These are phyloP conservation scores for Drepana arcuata DNA, from an alignment of 1,140 invertebrate species.

Conservation along the genomic window DNA sequence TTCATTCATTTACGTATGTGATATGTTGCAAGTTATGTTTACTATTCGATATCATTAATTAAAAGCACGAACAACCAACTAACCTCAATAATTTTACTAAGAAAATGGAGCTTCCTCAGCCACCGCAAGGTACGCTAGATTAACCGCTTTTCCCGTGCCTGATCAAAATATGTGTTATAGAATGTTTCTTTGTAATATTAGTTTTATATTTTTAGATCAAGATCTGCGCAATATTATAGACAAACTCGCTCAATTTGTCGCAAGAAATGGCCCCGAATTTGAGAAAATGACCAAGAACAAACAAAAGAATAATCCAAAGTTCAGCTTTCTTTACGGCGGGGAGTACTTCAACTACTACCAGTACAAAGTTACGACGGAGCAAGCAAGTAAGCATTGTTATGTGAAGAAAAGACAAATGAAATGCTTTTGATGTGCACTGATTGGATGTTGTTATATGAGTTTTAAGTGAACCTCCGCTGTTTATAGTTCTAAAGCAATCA, in stretches of 20 bases:
- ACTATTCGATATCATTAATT: too few relatives aligned
- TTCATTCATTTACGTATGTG: too few relatives aligned
- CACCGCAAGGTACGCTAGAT: slow-evolving; percentile 42
- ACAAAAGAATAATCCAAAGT: slow-evolving; percentile 97
- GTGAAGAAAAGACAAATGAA: slow-evolving; percentile 46
- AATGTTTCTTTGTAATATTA: too few relatives aligned
- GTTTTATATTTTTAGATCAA: slow-evolving; percentile 83
- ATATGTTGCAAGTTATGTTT: too few relatives aligned
- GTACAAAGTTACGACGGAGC: slow-evolving; percentile 93
- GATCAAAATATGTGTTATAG: too few relatives aligned
- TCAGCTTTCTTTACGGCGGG: slow-evolving; percentile 96
- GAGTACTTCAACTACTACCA: slow-evolving; percentile 97
- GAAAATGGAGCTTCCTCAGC: slow-evolving; percentile 58
- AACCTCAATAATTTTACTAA: slow-evolving; percentile 32
- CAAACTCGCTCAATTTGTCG: slow-evolving; percentile 98
- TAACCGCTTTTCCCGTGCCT: too few relatives aligned
- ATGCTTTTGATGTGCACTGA: slow-evolving; percentile 42
- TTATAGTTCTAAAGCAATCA: slow-evolving; percentile 72
- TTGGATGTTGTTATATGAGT: slow-evolving; percentile 43
- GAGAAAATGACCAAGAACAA: slow-evolving; percentile 98
- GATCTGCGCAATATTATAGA: slow-evolving; percentile 97
- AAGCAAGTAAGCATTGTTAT: slow-evolving; percentile 82
- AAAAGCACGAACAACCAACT: slow-evolving; percentile 15
- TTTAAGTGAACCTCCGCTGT: slow-evolving; percentile 69
- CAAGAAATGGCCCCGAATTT: slow-evolving; percentile 98